Evolutionary conservation across 2,113 vertebrate genomes (phyloP), one percentile per base, ranked within the genome.

Genomic region (Pterocles orientalis): DNA sequence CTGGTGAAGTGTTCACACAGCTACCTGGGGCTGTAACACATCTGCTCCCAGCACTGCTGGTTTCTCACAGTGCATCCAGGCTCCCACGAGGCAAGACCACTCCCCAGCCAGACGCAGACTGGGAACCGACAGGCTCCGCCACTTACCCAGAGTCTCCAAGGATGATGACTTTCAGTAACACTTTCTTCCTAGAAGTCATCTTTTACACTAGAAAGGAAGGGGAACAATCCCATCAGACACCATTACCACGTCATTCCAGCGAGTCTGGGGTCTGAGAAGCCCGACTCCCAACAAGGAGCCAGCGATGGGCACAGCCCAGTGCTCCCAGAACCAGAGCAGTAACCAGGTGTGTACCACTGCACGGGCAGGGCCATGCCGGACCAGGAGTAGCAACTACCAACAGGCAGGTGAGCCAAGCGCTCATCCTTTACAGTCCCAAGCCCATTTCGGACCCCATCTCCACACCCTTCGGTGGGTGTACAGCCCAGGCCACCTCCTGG

Each of bases 111-210:
- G 66, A 57, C 19, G n/a, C 20, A 84, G 61, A 69, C 10, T 25
- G 33, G 33, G 73, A 87, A 12, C 29, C 23, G 78, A 90, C 92
- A 79, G 51, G 51, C 21, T 88, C 71, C 26, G 65, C 80, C 77
- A 98, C 99, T 99, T 98, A 99, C 99, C 99, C 99, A 29, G 99
- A 99, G 95, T 99, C 99, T 95, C 99, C 99, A 66, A 99, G 98
- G 97, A 99, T 99, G 98, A 99, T 99, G 90, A 99, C 99, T 98
- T 99, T 99, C 97, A 99, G 97, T 80, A 99, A 98, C 66, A 99
- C 99, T 99, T 99, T 99, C 99, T 99, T 99, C 98, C 99, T 99
- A 97, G 99, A 99, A 81, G 99, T 99, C 99, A 99, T 99, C 97
- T 97, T 99, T 98, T 96, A 97, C 96, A 97, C 98, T 99, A 48